Evolutionary conservation across 2,888 invertebrate species (phyloP).

Genomic region (Desoria tigrina): DNA sequence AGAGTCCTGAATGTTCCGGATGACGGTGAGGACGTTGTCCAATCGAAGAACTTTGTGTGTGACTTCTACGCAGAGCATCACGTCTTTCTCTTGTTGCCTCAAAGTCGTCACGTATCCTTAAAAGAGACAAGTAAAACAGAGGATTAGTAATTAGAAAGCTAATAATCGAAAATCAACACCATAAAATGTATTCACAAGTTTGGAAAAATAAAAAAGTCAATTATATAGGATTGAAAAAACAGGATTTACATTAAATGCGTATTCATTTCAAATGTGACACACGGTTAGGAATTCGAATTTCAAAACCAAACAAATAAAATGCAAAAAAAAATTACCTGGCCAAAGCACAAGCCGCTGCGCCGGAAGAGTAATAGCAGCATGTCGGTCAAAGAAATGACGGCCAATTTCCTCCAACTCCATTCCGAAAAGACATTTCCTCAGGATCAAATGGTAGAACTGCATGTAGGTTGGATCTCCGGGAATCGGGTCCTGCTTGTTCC

Average conservation of each 20-base stretch:
- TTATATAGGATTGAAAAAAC: not conserved
- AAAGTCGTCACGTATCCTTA: conserved; percentile 57
- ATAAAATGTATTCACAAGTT: not conserved
- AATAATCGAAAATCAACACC: not conserved
- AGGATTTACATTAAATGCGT: too few relatives aligned
- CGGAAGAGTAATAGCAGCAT: conserved; percentile 14
- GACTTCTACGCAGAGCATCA: conserved; percentile 56
- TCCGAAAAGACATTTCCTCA: conserved; percentile 67
- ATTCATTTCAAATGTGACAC: not conserved
- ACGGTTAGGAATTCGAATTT: not conserved
- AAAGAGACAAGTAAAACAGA: conserved; percentile 54
- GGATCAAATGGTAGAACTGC: conserved; percentile 76
- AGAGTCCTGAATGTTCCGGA: conserved; percentile 4
- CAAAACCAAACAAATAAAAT: not conserved
- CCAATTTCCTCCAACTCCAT: conserved; percentile 48
- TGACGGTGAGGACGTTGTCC: conserved; percentile 55
- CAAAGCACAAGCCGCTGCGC: conserved; percentile 14
- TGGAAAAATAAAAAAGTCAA: not conserved
- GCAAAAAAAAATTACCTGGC: conserved; percentile 19
- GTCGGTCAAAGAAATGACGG: conserved; percentile 47
- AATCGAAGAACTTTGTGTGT: conserved; percentile 57
- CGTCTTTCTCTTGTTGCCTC: conserved; percentile 56
- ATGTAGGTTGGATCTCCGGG: conserved; percentile 55
- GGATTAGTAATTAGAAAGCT: too few relatives aligned
- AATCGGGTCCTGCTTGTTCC: conserved; percentile 38